Conservation (phyloP, 2,888 invertebrate species). For the Drosophila imparisetae region DNA sequence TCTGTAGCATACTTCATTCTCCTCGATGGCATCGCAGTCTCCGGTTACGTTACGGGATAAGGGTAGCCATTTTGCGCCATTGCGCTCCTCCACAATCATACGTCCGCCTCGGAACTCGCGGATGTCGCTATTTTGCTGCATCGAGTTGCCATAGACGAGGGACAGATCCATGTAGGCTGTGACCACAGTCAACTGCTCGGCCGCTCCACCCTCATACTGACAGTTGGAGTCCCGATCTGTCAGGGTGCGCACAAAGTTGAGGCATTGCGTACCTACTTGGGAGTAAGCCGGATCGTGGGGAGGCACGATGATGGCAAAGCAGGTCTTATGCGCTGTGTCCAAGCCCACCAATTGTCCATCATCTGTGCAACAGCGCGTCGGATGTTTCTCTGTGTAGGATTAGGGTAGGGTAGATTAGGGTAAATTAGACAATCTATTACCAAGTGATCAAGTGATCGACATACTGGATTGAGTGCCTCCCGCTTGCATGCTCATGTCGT, state of each 20-base stretch:
- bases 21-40: constrained; percentile 88
- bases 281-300: constrained; percentile 87
- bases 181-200: constrained; percentile 87
- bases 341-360: constrained; percentile 86
- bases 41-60: constrained; percentile 88
- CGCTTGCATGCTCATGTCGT: constrained; percentile 86
- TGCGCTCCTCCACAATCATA: constrained; percentile 87
- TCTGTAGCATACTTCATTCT: constrained; percentile 90
- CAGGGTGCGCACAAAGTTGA: constrained; percentile 89
- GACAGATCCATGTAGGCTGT: constrained; percentile 89
- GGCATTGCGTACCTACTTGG: constrained; percentile 86
- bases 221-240: constrained; percentile 88
- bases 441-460: constrained; percentile 64
- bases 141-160: constrained; percentile 91
- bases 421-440: neutral
- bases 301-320: constrained; percentile 87
- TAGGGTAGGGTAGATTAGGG: too few relatives aligned
- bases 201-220: constrained; percentile 85
- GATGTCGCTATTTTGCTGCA: constrained; percentile 88
- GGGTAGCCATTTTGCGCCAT: constrained; percentile 90
- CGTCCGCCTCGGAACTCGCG: constrained; percentile 89
- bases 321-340: constrained; percentile 83
- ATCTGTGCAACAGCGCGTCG: constrained; percentile 87
- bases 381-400: constrained; percentile 85
- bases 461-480: constrained; percentile 89